Conservation (phyloP, 2,888 invertebrate species). For the Drosophila buzzatii region DNA sequence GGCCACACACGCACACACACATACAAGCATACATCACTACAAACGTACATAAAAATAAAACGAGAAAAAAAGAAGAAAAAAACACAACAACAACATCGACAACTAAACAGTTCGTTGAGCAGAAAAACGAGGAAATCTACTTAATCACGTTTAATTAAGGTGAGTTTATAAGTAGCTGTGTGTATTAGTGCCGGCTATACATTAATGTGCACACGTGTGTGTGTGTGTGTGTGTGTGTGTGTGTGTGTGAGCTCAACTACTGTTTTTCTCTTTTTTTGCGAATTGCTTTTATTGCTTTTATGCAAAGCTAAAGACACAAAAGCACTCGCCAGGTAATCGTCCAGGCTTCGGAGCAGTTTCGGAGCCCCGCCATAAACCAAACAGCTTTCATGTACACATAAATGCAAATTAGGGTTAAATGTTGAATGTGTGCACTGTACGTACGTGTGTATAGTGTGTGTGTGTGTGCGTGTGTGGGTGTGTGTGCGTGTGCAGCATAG, state of each 20-base stretch:
- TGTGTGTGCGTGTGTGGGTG: conserved; percentile 10
- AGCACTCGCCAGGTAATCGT: conserved; percentile 72
- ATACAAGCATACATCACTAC: background rate
- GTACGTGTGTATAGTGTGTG: background rate
- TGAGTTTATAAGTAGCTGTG: conserved; percentile 74
- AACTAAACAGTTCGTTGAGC: conserved; percentile 77
- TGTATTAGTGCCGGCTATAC: conserved; percentile 37
- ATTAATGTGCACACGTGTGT: conserved; percentile 8
- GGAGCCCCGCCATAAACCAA: conserved; percentile 46
- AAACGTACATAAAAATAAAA: background rate
- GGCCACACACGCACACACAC: conserved; percentile 27
- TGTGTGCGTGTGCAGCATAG: conserved; percentile 31
- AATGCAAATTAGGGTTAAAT: conserved; percentile 81
- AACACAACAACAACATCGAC: conserved; percentile 60
- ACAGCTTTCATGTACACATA: conserved; percentile 67
- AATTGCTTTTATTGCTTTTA: conserved; percentile 74
- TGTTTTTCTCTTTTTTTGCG: conserved; percentile 58
- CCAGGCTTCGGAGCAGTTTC: conserved; percentile 12
- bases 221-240: conserved; percentile 32
- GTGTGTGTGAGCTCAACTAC: conserved; percentile 29
- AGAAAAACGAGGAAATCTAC: conserved; percentile 80
- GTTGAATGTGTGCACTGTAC: conserved; percentile 56
- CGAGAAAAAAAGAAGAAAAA: background rate
- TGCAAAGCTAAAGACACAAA: conserved; percentile 65
- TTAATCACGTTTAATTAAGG: conserved; percentile 83